These are phyloP conservation scores for Dione vanillae DNA, from an alignment of 2,888 invertebrate species.

Conservation along the genomic window DNA sequence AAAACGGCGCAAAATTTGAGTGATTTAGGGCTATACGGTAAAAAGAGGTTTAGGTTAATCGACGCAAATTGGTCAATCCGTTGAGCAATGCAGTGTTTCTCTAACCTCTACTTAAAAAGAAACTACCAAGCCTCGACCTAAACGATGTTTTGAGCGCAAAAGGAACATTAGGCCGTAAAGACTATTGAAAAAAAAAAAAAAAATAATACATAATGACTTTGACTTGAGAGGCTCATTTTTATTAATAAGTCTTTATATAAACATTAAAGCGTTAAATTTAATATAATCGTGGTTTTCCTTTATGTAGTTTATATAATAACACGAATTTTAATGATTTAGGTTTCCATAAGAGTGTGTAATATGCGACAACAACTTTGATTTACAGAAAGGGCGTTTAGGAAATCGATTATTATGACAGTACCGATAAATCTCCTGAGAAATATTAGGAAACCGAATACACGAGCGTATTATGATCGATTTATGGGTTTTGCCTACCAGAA, in stretches of 20 bases:
- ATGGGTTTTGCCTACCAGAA: slow-evolving; percentile 17
- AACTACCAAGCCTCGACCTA: slow-evolving; percentile 39
- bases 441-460: slow-evolving; percentile 38
- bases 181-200: slow-evolving; percentile 39
- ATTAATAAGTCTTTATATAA: not conserved
- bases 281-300: not conserved
- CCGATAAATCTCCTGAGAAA: slow-evolving; percentile 57
- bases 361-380: slow-evolving; percentile 53
- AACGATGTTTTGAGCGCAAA: slow-evolving; percentile 36
- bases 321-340: slow-evolving; percentile 17
- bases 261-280: not conserved
- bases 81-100: slow-evolving; percentile 54
- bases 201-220: slow-evolving; percentile 6
- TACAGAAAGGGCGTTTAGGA: slow-evolving; percentile 63
- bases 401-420: slow-evolving; percentile 66
- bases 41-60: slow-evolving; percentile 53
- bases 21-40: slow-evolving; percentile 49
- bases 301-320: not conserved
- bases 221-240: not conserved
- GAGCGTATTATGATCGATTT: slow-evolving; percentile 29
- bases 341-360: slow-evolving; percentile 41
- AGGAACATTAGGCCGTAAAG: slow-evolving; percentile 42
- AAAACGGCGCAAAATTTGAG: slow-evolving; percentile 52
- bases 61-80: slow-evolving; percentile 56
- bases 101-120: slow-evolving; percentile 50